Evolutionary conservation across 2,888 invertebrate species (phyloP), one percentile per base, ranked within the genome.

Genomic region (Drosophila mettleri): DNA sequence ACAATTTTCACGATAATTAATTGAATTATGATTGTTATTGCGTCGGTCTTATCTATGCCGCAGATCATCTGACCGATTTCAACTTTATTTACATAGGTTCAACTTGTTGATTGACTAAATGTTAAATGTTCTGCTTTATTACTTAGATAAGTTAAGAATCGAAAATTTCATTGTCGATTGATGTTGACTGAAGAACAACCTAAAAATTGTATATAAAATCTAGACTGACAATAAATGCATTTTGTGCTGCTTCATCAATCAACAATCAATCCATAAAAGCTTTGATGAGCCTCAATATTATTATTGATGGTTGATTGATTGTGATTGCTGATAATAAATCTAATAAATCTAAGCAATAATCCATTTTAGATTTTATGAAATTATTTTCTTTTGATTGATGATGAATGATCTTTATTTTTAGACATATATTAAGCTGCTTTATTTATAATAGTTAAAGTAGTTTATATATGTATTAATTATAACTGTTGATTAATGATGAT

Each of bases 11-110:
- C 43, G 8, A 16, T 27, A 43, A 53, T 43, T 53, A 64, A 64
- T 70, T 58, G 18, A 69, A 58, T 69, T 58, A 54, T 51, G 10
- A 43, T 49, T 36, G 29, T 18, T 46, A 27, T 45, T 14, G n/a
- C n/a, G 29, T 16, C 3, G 20, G n/a, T 16, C 58, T 55, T 45
- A 51, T 22, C 49, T 31, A 22, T 4, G 36, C 14, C 3, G 12
- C n/a, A n/a, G 48, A 49, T 48, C 18, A 12, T 12, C 12, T 58
- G 20, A 20, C 3, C 9, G 14, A 10, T 9, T 49, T 16, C 1
- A 12, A n/a, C 9, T 16, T 29, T 12, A 24, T 9, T 24, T n/a
- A 7, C n/a, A 8, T 14, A 36, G 3, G 4, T 2, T 4, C 4
- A 12, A 2, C 4, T 8, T 14, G 12, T 14, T 2, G 4, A 46